Evolutionary conservation across 2,113 vertebrate species (phyloP).

Genomic region (Corythornis vintsioides): DNA sequence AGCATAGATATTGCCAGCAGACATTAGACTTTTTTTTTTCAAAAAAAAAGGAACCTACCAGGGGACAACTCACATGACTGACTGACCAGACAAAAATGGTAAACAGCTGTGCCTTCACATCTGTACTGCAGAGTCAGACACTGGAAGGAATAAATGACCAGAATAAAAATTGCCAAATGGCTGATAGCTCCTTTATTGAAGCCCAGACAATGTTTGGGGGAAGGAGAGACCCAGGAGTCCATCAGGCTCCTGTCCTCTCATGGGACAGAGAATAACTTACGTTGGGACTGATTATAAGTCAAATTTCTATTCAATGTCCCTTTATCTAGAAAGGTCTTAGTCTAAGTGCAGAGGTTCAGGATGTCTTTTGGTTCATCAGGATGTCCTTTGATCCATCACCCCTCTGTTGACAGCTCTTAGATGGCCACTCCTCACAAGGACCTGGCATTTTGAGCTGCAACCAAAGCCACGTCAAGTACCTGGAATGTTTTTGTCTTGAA

Average conservation of each 20-base stretch:
- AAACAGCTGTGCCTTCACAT: conserved; percentile 71
- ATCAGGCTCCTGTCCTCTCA: background rate
- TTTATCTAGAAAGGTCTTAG: background rate
- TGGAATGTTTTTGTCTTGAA: background rate
- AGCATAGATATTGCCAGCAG: conserved; percentile 51
- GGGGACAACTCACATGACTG: conserved; percentile 45
- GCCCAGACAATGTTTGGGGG: rapidly evolving
- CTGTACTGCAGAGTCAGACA: background rate
- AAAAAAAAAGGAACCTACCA: conserved; percentile 8
- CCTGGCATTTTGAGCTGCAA: background rate
- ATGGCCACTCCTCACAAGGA: background rate
- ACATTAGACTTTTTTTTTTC: background rate
- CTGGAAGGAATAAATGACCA: background rate
- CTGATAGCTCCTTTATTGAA: background rate
- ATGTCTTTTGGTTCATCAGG: background rate
- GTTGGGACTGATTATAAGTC: background rate
- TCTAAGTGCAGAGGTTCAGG: background rate
- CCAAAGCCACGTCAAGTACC: background rate
- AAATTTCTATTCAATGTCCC: background rate
- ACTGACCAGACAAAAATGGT: conserved; percentile 16
- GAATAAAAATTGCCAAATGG: background rate
- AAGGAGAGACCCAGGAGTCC: rapidly evolving
- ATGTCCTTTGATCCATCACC: background rate
- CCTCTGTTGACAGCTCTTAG: background rate
- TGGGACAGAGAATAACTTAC: background rate